phyloP scores from a whole-genome alignment of 2,888 invertebrate genomes.

The Xylota segnis region DNA sequence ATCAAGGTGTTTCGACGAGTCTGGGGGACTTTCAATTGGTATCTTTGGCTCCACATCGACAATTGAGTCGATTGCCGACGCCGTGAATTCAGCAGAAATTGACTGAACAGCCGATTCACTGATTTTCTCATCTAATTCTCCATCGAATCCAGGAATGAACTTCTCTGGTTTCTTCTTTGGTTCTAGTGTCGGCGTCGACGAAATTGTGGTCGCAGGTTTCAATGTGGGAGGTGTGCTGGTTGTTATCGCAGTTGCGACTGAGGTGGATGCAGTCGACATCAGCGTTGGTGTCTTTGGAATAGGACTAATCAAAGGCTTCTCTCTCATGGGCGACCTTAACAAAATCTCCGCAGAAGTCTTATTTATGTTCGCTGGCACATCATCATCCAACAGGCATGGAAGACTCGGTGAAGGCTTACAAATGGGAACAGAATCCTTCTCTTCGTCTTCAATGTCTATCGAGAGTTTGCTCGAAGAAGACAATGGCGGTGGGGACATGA shows the following conservation, averaged over 20 bases:
- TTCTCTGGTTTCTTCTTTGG: constrained; percentile 86
- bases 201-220: constrained; percentile 77
- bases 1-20: constrained; percentile 84
- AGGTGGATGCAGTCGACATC: constrained; percentile 78
- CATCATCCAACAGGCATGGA: constrained; percentile 88
- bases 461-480: constrained; percentile 79
- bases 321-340: constrained; percentile 82
- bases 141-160: constrained; percentile 89
- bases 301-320: constrained; percentile 85
- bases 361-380: constrained; percentile 81
- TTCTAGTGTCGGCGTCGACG: constrained; percentile 78
- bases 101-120: constrained; percentile 93
- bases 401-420: constrained; percentile 87
- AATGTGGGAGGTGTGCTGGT: constrained; percentile 66
- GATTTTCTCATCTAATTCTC: constrained; percentile 88
- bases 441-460: constrained; percentile 82
- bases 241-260: constrained; percentile 58
- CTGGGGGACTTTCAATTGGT: constrained; percentile 83
- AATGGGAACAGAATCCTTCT: constrained; percentile 82
- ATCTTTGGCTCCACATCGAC: constrained; percentile 83
- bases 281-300: constrained; percentile 86
- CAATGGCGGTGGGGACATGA: constrained; percentile 81
- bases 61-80: constrained; percentile 82
- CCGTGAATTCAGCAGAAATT: constrained; percentile 87
- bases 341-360: constrained; percentile 78